phyloP scores from a whole-genome alignment of 2,888 invertebrate species.

The Amphipyra tragopoginis region DNA sequence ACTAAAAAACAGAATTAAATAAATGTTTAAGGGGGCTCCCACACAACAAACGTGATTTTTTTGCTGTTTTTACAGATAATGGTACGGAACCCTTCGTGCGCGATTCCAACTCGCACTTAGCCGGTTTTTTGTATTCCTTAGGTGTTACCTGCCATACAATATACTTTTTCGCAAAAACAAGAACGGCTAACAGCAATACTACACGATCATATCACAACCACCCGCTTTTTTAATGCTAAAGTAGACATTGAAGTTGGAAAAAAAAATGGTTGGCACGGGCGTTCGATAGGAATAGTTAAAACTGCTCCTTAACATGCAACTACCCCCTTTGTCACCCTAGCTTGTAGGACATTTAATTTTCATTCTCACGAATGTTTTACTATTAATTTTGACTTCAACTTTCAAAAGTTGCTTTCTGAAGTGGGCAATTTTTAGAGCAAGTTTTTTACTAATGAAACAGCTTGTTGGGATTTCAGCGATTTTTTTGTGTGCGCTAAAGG shows the following conservation, averaged over 20 bases:
- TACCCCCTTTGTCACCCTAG: conserved; percentile 29
- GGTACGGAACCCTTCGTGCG: no score
- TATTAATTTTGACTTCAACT: conserved; percentile 27
- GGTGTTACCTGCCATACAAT: background rate
- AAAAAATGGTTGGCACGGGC: conserved; percentile 12
- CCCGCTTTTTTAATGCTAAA: conserved; percentile 12
- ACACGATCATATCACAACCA: background rate
- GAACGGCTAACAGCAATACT: background rate
- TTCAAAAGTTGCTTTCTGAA: background rate
- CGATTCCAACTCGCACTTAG: no score
- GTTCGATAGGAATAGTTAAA: conserved; percentile 22
- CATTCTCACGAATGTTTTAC: conserved; percentile 19
- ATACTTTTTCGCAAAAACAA: background rate
- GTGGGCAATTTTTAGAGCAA: no score
- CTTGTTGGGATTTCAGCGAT: no score
- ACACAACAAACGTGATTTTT: no score
- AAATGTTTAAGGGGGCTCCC: no score
- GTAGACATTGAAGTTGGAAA: conserved; percentile 16
- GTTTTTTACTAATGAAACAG: no score
- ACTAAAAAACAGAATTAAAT: no score
- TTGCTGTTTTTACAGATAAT: no score
- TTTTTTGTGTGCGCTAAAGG: no score
- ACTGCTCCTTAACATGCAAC: conserved; percentile 46
- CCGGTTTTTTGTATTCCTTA: no score
- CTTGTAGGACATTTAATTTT: conserved; percentile 20